Conservation (phyloP, 2,888 invertebrate species). For the Muscina levida region DNA sequence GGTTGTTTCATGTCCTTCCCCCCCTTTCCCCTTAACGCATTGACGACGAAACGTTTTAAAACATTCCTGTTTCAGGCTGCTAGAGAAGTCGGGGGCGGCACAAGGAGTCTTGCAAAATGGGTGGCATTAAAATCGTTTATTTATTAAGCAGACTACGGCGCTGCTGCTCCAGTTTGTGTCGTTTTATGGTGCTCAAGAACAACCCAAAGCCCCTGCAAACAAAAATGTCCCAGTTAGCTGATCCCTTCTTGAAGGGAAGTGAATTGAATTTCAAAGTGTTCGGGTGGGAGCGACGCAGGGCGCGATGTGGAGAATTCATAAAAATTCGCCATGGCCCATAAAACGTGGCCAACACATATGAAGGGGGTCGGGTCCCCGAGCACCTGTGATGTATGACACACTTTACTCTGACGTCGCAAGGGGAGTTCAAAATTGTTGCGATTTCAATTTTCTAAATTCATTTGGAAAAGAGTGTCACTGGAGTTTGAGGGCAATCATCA, state of each 20-base stretch:
- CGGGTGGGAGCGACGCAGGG: neutral
- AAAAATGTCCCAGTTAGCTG: neutral
- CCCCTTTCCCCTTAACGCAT: neutral
- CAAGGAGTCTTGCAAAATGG: conserved; percentile 50
- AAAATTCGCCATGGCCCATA: conserved; percentile 56
- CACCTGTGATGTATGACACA: conserved; percentile 28
- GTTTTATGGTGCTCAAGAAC: conserved; percentile 38
- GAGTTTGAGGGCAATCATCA: conserved; percentile 20
- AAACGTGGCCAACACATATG: conserved; percentile 62
- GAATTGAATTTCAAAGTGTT: neutral
- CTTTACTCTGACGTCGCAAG: neutral
- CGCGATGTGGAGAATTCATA: conserved; percentile 23
- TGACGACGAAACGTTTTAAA: neutral
- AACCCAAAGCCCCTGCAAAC: conserved; percentile 9
- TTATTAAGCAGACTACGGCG: conserved; percentile 22
- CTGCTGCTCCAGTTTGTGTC: conserved; percentile 31
- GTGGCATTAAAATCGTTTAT: conserved; percentile 50
- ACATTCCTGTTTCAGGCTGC: neutral
- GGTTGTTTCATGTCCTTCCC: neutral
- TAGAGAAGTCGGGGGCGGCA: neutral
- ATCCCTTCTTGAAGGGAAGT: neutral
- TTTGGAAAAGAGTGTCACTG: conserved; percentile 38
- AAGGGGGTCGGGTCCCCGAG: conserved; percentile 42
- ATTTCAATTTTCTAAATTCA: conserved; percentile 61
- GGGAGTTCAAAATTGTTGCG: conserved; percentile 53